A percentile compares a stretch with the other conserved stretches of the same genome.
Conservation (phyloP, 2,113 vertebrate species). For the Hassar affinis region DNA sequence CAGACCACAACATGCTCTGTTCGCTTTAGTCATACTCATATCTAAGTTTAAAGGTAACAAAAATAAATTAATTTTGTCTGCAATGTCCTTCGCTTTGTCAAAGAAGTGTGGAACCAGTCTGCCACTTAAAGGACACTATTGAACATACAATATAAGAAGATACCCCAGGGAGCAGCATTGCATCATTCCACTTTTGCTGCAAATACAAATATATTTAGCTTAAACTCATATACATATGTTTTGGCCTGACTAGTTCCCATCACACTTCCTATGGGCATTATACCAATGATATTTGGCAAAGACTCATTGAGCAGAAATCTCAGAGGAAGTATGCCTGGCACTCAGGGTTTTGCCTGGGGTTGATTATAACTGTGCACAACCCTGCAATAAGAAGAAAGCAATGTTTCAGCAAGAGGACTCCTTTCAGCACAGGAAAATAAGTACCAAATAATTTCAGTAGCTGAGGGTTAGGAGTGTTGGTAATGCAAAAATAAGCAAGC, state of each 20-base stretch:
- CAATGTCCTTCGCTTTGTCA: constrained; percentile 11
- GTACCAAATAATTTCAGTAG: neutral
- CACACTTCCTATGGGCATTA: constrained; percentile 2
- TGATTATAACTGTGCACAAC: neutral
- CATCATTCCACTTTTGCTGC: neutral
- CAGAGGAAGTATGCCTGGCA: neutral
- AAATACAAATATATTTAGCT: constrained; percentile 24
- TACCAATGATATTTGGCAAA: neutral
- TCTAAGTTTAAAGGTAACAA: neutral
- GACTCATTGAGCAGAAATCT: neutral
- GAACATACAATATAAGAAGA: neutral
- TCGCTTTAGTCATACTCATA: neutral
- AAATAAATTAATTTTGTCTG: neutral
- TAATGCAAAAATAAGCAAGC: constrained; percentile 22
- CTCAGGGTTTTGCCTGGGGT: constrained; percentile 3
- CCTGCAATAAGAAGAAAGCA: neutral
- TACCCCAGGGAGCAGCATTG: neutral
- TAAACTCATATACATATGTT: neutral
- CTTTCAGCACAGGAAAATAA: neutral
- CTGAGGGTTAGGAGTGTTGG: neutral
- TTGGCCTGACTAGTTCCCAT: neutral
- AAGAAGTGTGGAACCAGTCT: neutral
- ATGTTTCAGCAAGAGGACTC: neutral
- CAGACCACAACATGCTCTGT: neutral
- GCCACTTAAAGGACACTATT: neutral